Conservation (phyloP, 2,113 vertebrate genomes). For the Epinephelus lanceolatus region DNA sequence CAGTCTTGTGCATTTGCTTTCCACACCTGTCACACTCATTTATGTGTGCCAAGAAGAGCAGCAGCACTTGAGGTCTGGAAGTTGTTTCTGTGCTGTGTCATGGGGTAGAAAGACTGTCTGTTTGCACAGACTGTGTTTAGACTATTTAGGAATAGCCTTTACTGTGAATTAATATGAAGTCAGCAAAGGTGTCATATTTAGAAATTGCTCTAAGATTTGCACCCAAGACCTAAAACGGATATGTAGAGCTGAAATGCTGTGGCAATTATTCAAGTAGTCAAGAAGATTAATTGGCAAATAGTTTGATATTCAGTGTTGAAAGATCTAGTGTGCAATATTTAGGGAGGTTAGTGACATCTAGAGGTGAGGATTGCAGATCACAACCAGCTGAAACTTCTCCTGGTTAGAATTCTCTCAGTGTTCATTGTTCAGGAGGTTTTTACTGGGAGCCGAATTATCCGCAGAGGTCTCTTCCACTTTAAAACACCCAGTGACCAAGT, state of each 20-base stretch:
- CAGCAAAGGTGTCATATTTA: neutral
- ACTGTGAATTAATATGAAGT: neutral
- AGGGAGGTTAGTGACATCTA: no score
- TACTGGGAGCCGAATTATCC: no score
- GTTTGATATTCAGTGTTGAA: neutral
- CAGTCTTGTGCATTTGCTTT: conserved; percentile 11
- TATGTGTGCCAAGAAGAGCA: conserved; percentile 23
- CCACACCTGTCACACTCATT: conserved; percentile 69
- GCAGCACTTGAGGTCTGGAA: neutral
- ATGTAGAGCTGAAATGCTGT: neutral
- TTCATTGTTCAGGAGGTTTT: no score
- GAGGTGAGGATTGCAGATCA: no score
- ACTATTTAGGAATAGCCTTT: neutral
- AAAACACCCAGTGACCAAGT: no score
- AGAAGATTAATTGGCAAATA: neutral
- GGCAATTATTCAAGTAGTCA: neutral
- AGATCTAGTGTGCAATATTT: no score
- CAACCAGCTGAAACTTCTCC: no score
- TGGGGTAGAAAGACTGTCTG: neutral
- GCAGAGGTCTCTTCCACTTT: no score
- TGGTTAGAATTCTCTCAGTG: no score
- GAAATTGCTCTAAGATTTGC: neutral
- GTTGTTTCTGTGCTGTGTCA: conserved; percentile 5
- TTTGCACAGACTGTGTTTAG: neutral
- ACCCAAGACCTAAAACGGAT: neutral